Percentiles rank a stretch among this genome's conserved stretches.
Conservation (phyloP, 23 tunicate genomes). For the Diplosoma virens region DNA sequence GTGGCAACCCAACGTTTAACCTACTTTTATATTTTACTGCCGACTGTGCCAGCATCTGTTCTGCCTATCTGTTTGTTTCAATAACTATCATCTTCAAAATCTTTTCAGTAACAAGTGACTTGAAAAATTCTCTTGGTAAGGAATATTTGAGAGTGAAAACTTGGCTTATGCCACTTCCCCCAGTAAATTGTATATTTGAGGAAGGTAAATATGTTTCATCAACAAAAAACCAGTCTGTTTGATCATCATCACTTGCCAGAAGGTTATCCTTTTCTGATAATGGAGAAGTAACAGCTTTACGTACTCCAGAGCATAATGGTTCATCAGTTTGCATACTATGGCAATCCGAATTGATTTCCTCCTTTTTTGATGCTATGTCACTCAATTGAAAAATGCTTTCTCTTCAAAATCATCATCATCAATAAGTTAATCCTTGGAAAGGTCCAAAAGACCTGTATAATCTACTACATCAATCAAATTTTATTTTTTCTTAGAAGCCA, state of each 20-base stretch:
- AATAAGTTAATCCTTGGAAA: too few relatives aligned
- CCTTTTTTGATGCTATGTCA: too few relatives aligned
- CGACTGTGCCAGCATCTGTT: too few relatives aligned
- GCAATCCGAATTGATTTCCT: not conserved
- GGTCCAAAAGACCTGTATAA: not conserved
- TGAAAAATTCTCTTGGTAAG: too few relatives aligned
- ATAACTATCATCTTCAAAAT: too few relatives aligned
- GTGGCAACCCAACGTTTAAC: too few relatives aligned
- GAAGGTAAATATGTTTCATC: not conserved
- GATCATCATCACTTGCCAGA: not conserved
- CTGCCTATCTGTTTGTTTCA: too few relatives aligned
- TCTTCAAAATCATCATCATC: too few relatives aligned
- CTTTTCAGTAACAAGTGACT: too few relatives aligned
- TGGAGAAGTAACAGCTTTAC: not conserved
- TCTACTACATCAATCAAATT: not conserved
- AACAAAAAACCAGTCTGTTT: not conserved
- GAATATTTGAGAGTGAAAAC: too few relatives aligned
- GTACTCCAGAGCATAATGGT: not conserved
- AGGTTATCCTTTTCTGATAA: not conserved
- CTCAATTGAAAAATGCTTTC: too few relatives aligned
- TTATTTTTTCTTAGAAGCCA: not conserved
- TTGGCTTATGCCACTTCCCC: not conserved
- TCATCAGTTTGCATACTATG: not conserved
- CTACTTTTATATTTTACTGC: too few relatives aligned
- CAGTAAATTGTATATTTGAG: not conserved